Percentiles rank a stretch among this genome's conserved stretches.
These are phyloP conservation scores for Agrilus mali DNA, from an alignment of 2,888 invertebrate species.

Conservation along the genomic window DNA sequence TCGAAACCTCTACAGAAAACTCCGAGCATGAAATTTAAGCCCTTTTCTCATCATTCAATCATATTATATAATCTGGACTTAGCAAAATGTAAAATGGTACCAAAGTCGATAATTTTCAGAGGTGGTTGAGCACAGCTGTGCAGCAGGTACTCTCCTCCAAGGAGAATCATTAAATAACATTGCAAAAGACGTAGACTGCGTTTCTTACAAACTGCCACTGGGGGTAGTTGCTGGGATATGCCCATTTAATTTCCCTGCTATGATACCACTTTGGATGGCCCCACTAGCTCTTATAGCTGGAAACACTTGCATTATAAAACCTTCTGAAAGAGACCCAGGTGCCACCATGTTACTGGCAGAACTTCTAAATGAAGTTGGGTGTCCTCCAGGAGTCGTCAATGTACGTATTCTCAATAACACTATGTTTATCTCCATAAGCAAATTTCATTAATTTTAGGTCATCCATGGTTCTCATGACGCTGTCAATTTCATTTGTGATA, in stretches of 20 bases:
- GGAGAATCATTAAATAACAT: slow-evolving; percentile 83
- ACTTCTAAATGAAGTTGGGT: slow-evolving; percentile 83
- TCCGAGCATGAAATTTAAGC: too few species aligned
- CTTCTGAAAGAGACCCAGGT: slow-evolving; percentile 96
- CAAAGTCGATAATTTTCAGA: slow-evolving; percentile 40
- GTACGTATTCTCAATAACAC: slow-evolving; percentile 31
- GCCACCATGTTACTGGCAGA: slow-evolving; percentile 93
- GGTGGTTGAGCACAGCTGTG: slow-evolving; percentile 94
- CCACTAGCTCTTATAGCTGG: slow-evolving; percentile 79
- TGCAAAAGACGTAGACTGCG: slow-evolving; percentile 94
- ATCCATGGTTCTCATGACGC: slow-evolving; percentile 92
- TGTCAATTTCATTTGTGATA: slow-evolving; percentile 95
- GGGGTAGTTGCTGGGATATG: slow-evolving; percentile 92
- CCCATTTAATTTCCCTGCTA: slow-evolving; percentile 99
- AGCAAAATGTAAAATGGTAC: not conserved
- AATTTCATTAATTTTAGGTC: slow-evolving; percentile 37
- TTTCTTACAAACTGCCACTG: slow-evolving; percentile 80
- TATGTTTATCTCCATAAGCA: not conserved
- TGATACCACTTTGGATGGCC: slow-evolving; percentile 98
- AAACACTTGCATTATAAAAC: slow-evolving; percentile 89
- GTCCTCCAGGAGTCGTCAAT: slow-evolving; percentile 93
- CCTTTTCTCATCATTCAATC: too few species aligned
- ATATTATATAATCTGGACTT: not conserved
- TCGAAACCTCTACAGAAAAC: too few species aligned
- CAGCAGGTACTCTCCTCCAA: slow-evolving; percentile 81